Evolutionary conservation across 1,140 invertebrate species (phyloP), one percentile per base, ranked within the genome.

Genomic region (Druon quercuslanigerum): DNA sequence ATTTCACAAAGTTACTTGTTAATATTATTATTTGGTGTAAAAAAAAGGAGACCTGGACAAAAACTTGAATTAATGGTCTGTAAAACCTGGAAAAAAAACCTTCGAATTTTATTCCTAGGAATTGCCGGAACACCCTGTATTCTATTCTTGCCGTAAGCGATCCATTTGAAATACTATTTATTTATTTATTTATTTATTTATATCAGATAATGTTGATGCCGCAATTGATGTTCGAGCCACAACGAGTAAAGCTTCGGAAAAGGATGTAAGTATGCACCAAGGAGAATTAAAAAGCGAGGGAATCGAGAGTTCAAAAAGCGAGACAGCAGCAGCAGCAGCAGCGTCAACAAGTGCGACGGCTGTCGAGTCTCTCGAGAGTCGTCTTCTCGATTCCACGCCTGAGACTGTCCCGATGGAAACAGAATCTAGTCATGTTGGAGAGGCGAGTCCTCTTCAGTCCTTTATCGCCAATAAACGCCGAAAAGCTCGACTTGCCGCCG

Each of bases 361-460:
- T 25, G 20, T 3, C 1, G 20, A 66, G 5, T 16, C 60, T 2
- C 3, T 33, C 9, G 14, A 40, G 25, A 46, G 60, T 33, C 3
- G 60, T 7, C 60, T 66, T 8, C 60, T 66, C n/a, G n/a, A 33
- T 66, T 46, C 40, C 40, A 66, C 11, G 40, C 50, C 76, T 72
- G 83, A 79, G 74, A 79, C 87, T 80, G 76, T 88, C 87, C 83
- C 87, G 87, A 88, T 88, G 82, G 86, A 89, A 84, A 89, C 84
- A 77, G 85, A 90, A 86, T 87, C 87, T 89, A 90, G 85, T 90
- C 87, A 87, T 73, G 51, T 76, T 56, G 86, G 88, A 77, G 74
- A 82, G 16, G 81, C 80, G 77, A 81, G 75, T 79, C 87, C 86
- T 50, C 83, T 87, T 9, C 86, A 88, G 78, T 84, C 85, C 16